A percentile compares a stretch with the other conserved stretches of the same genome.
Conservation (phyloP, 2,888 invertebrate genomes). For the Lasius fuliginosus region DNA sequence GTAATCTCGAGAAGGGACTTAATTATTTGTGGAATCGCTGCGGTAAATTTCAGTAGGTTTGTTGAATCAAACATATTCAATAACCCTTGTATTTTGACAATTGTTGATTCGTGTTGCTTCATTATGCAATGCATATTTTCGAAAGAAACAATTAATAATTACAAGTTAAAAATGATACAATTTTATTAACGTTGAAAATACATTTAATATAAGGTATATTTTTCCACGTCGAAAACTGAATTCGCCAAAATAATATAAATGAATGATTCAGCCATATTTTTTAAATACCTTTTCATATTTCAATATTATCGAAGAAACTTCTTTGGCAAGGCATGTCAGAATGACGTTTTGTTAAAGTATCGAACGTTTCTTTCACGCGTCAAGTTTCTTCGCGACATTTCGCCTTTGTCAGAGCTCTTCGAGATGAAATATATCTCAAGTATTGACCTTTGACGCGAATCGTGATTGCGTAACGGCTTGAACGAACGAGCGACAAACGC, state of each 20-base stretch:
- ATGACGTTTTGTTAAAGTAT: not conserved
- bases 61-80: not conserved
- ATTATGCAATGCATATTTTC: not conserved
- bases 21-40: conserved; percentile 9
- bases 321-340: not conserved
- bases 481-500: conserved; percentile 68
- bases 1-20: conserved; percentile 2
- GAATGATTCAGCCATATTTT: not conserved
- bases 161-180: not conserved
- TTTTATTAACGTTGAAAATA: not conserved
- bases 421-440: conserved; percentile 44
- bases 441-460: conserved; percentile 53
- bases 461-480: conserved; percentile 65
- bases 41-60: not conserved
- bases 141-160: not conserved
- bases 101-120: not conserved
- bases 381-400: conserved; percentile 60
- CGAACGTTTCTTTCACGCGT: conserved; percentile 26
- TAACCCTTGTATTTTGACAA: not conserved
- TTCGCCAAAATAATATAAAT: not conserved
- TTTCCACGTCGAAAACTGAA: not conserved
- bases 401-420: conserved; percentile 41
- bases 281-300: not conserved
- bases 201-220: not conserved
- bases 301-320: not conserved